These are phyloP conservation scores for Hemicentrotus pulcherrimus DNA, from an alignment of 35 echinoderm and acorn worm species.

Conservation along the genomic window DNA sequence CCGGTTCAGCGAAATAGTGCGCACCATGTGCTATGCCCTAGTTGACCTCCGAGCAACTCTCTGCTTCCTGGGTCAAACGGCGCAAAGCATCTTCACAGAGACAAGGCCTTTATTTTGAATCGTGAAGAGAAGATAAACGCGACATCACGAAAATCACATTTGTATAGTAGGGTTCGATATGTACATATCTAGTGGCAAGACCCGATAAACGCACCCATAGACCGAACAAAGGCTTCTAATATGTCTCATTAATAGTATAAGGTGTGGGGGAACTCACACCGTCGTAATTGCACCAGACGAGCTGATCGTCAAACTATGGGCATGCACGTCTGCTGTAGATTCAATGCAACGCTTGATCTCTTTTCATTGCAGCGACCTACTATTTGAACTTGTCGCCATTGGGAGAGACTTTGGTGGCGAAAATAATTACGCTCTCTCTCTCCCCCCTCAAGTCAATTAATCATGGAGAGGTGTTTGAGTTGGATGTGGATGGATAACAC, in stretches of 20 bases:
- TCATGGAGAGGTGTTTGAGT: not conserved
- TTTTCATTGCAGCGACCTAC: not conserved
- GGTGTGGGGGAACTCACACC: not conserved
- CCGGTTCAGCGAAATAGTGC: too few relatives aligned
- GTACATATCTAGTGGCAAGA: too few relatives aligned
- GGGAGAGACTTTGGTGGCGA: not conserved
- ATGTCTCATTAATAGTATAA: not conserved
- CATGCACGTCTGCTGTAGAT: not conserved
- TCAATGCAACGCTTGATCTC: not conserved
- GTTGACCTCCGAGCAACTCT: too few relatives aligned
- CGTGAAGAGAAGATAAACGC: too few relatives aligned
- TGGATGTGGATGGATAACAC: not conserved
- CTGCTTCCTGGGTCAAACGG: too few relatives aligned
- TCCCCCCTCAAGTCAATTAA: not conserved
- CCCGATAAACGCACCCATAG: too few relatives aligned
- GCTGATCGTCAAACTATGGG: slow-evolving; percentile 1
- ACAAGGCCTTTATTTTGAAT: too few relatives aligned
- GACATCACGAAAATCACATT: too few relatives aligned
- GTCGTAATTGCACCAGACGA: not conserved
- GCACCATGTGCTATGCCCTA: too few relatives aligned
- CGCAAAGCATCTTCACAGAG: too few relatives aligned
- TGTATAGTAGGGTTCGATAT: too few relatives aligned
- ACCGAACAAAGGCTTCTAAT: not conserved
- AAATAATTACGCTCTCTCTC: not conserved
- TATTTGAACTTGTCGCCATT: not conserved